phyloP scores from a whole-genome alignment of 1,140 invertebrate genomes.

The Platorchestia sp. region DNA sequence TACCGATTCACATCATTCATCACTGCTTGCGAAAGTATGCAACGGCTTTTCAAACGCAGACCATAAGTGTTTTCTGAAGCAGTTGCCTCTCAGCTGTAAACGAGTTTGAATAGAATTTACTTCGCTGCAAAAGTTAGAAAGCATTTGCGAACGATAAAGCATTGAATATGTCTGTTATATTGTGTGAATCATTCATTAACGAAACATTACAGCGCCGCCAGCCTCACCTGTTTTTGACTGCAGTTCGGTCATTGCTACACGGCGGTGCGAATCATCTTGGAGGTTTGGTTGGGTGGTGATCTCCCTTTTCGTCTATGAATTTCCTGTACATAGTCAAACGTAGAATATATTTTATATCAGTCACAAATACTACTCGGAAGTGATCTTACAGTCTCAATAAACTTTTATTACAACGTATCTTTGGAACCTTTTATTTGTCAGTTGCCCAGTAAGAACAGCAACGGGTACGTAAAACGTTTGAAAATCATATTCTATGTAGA shows the following conservation, averaged over 20 bases:
- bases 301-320: background rate
- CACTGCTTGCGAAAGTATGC: no score
- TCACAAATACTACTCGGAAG: conserved; percentile 50
- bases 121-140: background rate
- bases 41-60: background rate
- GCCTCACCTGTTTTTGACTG: background rate
- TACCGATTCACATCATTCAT: no score
- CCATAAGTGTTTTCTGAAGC: background rate
- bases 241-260: background rate
- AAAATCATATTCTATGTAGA: no score
- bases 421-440: background rate
- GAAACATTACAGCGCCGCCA: background rate
- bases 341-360: conserved; percentile 52
- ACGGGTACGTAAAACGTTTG: no score
- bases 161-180: background rate
- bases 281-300: background rate
- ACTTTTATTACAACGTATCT: conserved; percentile 38
- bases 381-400: conserved; percentile 53
- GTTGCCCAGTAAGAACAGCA: no score
- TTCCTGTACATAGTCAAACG: conserved; percentile 26
- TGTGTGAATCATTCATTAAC: background rate
- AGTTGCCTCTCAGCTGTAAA: background rate
- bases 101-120: background rate
- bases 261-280: background rate
- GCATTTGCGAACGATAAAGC: background rate